These are phyloP conservation scores for Erpornis zantholeuca DNA, from an alignment of 2,113 vertebrate species.

Conservation along the genomic window DNA sequence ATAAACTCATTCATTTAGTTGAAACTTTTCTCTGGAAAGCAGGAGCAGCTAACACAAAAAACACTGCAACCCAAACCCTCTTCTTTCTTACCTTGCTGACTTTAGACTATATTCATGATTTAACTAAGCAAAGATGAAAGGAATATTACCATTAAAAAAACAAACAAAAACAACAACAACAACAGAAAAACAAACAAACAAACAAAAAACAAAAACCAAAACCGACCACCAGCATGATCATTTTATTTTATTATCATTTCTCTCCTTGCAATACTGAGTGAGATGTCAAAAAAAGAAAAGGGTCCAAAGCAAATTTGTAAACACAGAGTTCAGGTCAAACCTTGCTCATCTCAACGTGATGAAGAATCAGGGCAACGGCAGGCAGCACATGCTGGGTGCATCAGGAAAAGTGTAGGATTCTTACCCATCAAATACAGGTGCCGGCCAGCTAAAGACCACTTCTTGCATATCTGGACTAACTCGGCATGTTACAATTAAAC, in stretches of 20 bases:
- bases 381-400: fast-evolving
- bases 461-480: not conserved
- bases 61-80: not conserved
- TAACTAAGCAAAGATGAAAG: not conserved
- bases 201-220: no score
- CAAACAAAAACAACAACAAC: no score
- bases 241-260: not conserved
- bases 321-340: not conserved
- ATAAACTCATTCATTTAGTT: not conserved
- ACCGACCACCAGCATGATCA: fast-evolving
- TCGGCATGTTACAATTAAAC: not conserved
- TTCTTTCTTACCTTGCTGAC: not conserved
- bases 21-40: not conserved
- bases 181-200: no score
- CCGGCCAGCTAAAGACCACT: not conserved
- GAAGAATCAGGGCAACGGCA: fast-evolving
- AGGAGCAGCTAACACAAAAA: not conserved
- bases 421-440: not conserved
- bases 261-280: not conserved
- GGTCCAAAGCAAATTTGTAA: not conserved
- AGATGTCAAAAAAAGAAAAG: not conserved
- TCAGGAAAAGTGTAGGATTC: not conserved
- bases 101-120: not conserved
- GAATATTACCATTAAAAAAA: not conserved
- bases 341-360: not conserved